Percentiles rank a stretch among this genome's conserved stretches.
phyloP scores from a whole-genome alignment of 2,888 invertebrate genomes.

The Xanthorhoe spadicearia region DNA sequence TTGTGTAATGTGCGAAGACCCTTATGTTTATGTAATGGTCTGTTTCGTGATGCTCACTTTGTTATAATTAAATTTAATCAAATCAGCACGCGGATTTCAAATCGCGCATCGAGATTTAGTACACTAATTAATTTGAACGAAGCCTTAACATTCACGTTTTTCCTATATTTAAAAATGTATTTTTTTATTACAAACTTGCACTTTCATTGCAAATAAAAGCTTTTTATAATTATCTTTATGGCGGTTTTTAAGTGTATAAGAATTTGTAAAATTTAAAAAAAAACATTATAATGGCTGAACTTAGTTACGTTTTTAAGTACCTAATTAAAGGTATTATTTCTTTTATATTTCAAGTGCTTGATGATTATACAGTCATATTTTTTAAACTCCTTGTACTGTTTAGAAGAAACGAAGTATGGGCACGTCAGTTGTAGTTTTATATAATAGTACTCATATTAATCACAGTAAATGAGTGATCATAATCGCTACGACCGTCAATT shows the following conservation, averaged over 20 bases:
- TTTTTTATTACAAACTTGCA: constrained; percentile 5
- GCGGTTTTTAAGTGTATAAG: neutral
- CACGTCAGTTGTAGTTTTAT: too few species aligned
- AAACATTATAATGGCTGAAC: neutral
- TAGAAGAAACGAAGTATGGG: too few species aligned
- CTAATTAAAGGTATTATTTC: too few species aligned
- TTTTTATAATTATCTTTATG: constrained; percentile 18
- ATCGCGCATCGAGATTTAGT: constrained; percentile 24
- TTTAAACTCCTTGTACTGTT: too few species aligned
- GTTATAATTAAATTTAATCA: constrained; percentile 55
- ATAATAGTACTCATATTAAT: neutral
- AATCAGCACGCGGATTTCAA: constrained; percentile 38
- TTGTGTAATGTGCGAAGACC: too few species aligned
- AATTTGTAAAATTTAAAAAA: neutral
- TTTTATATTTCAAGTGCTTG: too few species aligned
- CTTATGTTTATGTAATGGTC: constrained; percentile 49
- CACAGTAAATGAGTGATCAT: constrained; percentile 1
- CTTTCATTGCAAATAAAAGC: constrained; percentile 2
- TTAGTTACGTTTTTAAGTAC: neutral
- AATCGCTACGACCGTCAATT: constrained; percentile 9
- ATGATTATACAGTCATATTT: too few species aligned
- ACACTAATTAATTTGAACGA: constrained; percentile 22
- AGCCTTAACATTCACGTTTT: constrained; percentile 12
- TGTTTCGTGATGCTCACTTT: constrained; percentile 51
- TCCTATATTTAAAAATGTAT: neutral